A percentile compares a stretch with the other conserved stretches of the same genome.
Conservation (phyloP, 2,113 vertebrate species). For the Vulpes ferrilata region DNA sequence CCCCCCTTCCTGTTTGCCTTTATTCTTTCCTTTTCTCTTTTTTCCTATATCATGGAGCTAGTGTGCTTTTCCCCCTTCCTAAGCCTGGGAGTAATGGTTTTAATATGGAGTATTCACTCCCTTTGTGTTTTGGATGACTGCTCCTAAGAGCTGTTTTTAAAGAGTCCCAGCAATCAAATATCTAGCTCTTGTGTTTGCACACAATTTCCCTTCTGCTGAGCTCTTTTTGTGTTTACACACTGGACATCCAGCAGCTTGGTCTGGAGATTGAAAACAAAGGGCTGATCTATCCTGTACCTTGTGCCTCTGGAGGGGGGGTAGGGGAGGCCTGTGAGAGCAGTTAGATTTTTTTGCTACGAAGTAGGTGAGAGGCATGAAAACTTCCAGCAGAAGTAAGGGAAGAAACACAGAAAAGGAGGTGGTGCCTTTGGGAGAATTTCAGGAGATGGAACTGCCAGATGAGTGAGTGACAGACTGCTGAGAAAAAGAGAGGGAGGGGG, state of each 20-base stretch:
- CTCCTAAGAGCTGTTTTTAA: constrained; percentile 63
- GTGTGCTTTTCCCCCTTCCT: not conserved
- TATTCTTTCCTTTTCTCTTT: not conserved
- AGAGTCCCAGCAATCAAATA: constrained; percentile 67
- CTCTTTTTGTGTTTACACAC: constrained; percentile 52
- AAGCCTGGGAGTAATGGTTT: constrained; percentile 49
- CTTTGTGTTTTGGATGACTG: constrained; percentile 70
- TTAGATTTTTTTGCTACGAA: not conserved
- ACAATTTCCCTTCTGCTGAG: not conserved
- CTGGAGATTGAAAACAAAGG: not conserved
- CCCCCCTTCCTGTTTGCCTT: not conserved
- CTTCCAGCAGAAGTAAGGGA: not conserved
- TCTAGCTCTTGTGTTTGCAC: constrained; percentile 54
- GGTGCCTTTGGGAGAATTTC: not conserved
- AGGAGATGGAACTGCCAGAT: not conserved
- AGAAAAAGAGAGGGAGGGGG: not conserved
- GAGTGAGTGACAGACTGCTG: not conserved
- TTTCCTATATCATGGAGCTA: not conserved
- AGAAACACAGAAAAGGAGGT: not conserved
- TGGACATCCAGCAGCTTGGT: not conserved
- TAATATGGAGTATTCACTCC: constrained; percentile 24
- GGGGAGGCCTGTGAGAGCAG: not conserved
- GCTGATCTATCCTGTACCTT: not conserved
- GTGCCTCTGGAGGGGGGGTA: not conserved
- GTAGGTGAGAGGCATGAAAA: not conserved